A percentile compares a stretch with the other conserved stretches of the same genome.
These are phyloP conservation scores for Cydia amplana DNA, from an alignment of 1,140 invertebrate genomes.

Conservation along the genomic window DNA sequence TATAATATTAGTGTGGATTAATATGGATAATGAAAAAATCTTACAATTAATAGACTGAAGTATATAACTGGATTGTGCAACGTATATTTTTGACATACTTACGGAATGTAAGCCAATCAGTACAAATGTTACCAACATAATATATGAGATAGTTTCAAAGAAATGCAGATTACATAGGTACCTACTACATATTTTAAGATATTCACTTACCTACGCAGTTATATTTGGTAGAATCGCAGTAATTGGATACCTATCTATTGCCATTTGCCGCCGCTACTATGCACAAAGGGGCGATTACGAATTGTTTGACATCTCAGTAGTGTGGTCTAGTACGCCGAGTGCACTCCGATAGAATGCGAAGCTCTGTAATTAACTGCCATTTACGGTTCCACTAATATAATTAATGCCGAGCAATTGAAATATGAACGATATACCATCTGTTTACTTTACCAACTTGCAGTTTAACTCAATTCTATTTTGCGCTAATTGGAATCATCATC, in stretches of 20 bases:
- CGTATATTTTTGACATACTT: no score
- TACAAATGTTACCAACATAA: no score
- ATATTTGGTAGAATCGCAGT: background rate
- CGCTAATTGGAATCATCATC: background rate
- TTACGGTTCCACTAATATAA: constrained; percentile 31
- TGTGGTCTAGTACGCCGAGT: background rate
- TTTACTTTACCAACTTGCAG: background rate
- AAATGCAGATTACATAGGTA: no score
- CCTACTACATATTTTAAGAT: no score
- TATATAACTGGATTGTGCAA: no score
- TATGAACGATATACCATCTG: constrained; percentile 35
- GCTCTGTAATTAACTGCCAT: constrained; percentile 6
- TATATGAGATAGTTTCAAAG: no score
- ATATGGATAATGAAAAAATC: no score
- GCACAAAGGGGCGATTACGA: constrained; percentile 1
- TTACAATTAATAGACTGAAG: no score
- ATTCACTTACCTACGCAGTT: no score
- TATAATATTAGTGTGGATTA: no score
- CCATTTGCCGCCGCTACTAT: background rate
- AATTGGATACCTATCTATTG: background rate
- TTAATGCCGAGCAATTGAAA: constrained; percentile 40
- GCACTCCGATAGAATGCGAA: background rate
- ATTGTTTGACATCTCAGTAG: background rate
- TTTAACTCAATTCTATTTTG: no score
- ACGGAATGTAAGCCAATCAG: no score